Evolutionary conservation across 2,797 vertebrate genomes (phyloP).

Genomic region (Urophycis tenuis): DNA sequence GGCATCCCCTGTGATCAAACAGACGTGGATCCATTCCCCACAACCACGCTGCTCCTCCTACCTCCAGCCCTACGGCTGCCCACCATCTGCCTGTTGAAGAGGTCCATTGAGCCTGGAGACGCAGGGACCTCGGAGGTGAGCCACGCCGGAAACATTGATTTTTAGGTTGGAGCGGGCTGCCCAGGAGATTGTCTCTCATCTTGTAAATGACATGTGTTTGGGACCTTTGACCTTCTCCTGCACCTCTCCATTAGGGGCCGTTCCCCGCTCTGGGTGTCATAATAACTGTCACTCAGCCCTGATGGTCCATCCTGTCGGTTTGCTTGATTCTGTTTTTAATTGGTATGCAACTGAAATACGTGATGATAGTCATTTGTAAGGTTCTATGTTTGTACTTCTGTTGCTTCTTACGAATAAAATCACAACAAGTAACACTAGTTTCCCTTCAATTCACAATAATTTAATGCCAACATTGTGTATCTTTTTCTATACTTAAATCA

Average conservation of each 20-base stretch:
- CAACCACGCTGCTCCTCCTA: too few species aligned
- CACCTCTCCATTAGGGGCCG: constrained; percentile 2
- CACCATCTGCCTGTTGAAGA: not conserved
- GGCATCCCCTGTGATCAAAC: not conserved
- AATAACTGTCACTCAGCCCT: constrained; percentile 18
- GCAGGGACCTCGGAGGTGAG: constrained; percentile 18
- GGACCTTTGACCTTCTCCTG: constrained; percentile 32
- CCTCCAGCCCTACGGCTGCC: too few species aligned
- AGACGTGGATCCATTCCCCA: not conserved
- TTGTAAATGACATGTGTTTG: constrained; percentile 43
- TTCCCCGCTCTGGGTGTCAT: constrained; percentile 15
- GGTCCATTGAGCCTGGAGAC: constrained; percentile 16
- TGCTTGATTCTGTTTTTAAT: not conserved
- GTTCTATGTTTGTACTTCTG: not conserved
- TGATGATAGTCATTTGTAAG: too few species aligned
- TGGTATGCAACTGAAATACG: too few species aligned
- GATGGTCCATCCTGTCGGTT: not conserved
- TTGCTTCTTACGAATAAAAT: not conserved
- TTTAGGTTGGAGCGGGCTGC: constrained; percentile 33
- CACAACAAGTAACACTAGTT: not conserved
- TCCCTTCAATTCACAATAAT: not conserved
- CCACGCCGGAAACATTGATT: constrained; percentile 54
- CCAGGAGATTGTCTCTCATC: constrained; percentile 50
- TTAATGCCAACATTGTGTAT: not conserved
- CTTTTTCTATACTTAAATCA: not conserved